Percentiles rank a stretch among this genome's conserved stretches.
Evolutionary conservation across 2,888 invertebrate species (phyloP).

Genomic region (Drosophila emarginata): DNA sequence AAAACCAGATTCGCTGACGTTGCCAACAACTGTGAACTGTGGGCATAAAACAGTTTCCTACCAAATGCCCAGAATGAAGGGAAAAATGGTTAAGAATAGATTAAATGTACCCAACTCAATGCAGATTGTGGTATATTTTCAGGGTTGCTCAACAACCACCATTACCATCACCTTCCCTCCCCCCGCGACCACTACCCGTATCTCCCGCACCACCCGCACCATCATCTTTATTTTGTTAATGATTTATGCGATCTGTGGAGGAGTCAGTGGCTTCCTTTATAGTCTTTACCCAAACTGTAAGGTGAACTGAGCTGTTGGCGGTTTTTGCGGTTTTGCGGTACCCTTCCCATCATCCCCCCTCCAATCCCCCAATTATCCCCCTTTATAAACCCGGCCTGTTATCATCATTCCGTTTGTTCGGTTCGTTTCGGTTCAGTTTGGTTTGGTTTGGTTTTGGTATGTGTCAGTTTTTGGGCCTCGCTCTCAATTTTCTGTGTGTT

Average conservation of each 20-base stretch:
- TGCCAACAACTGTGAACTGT: slow-evolving; percentile 9
- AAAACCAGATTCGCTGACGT: slow-evolving; percentile 8
- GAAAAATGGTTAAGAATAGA: slow-evolving; percentile 4
- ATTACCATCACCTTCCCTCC: background rate
- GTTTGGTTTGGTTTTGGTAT: slow-evolving; percentile 17
- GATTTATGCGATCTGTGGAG: slow-evolving; percentile 6
- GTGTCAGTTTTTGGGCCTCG: slow-evolving; percentile 26
- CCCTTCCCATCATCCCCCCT: background rate
- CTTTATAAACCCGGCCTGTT: background rate
- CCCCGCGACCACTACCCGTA: background rate
- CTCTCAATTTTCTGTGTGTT: slow-evolving; percentile 28
- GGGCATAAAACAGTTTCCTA: slow-evolving; percentile 2
- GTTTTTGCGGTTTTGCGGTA: slow-evolving; percentile 48
- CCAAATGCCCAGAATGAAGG: slow-evolving; percentile 2
- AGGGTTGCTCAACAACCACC: background rate
- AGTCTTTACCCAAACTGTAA: slow-evolving; percentile 3
- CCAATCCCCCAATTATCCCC: background rate
- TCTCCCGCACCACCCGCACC: background rate
- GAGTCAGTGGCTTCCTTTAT: slow-evolving; percentile 4
- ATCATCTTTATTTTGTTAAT: slow-evolving; percentile 3
- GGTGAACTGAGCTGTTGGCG: slow-evolving; percentile 55
- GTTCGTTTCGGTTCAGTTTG: background rate
- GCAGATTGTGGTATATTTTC: background rate
- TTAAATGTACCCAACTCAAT: slow-evolving; percentile 3
- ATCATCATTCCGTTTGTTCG: slow-evolving; percentile 6